phyloP scores from a whole-genome alignment of 2,888 invertebrate species.

The Tetragonisca angustula region DNA sequence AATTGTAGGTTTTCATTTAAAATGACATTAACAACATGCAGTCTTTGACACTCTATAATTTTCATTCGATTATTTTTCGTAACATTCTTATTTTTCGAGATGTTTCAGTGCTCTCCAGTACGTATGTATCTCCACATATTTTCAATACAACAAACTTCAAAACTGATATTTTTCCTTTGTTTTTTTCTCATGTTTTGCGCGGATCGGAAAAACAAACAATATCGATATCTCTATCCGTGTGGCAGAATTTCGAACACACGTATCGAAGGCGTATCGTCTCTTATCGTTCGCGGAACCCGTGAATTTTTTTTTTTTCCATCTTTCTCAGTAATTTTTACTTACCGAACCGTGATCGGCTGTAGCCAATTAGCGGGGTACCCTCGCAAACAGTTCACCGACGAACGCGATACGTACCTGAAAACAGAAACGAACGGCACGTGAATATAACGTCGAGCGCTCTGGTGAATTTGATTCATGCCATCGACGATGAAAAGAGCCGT shows the following conservation, averaged over 20 bases:
- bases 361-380: conserved; percentile 52
- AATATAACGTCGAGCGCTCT: neutral
- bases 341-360: conserved; percentile 47
- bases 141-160: too few species aligned
- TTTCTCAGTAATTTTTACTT: conserved; percentile 54
- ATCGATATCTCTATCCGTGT: neutral
- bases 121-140: too few species aligned
- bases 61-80: too few species aligned
- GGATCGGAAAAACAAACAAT: too few species aligned
- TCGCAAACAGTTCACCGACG: conserved; percentile 29
- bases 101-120: too few species aligned
- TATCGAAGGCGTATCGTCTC: neutral
- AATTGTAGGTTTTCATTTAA: too few species aligned
- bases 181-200: too few species aligned
- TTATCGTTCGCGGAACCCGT: neutral
- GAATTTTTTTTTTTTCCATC: conserved; percentile 38
- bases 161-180: too few species aligned
- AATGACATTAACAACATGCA: too few species aligned
- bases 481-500: conserved; percentile 12
- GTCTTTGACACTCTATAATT: too few species aligned
- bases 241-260: neutral
- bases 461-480: conserved; percentile 29
- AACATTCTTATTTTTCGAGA: too few species aligned
- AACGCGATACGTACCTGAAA: conserved; percentile 61
- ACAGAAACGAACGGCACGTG: conserved; percentile 26